Evolutionary conservation across 2,888 invertebrate species (phyloP).

Genomic region (Netelia melanura): DNA sequence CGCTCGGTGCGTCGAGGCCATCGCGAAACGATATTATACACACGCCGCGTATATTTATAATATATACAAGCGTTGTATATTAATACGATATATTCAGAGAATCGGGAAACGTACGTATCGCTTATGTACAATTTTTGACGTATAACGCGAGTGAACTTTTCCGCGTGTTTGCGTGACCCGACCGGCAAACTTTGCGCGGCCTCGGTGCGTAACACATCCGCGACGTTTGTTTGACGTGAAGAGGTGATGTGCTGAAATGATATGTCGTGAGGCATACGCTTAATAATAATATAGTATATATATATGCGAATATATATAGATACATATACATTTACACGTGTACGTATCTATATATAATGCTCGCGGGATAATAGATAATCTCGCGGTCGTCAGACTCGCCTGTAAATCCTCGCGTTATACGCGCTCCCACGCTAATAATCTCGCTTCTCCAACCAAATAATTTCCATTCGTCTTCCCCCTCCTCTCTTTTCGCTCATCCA

Average conservation of each 20-base stretch:
- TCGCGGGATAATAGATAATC: constrained; percentile 53
- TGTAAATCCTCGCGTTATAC: constrained; percentile 69
- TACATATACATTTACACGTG: constrained; percentile 8
- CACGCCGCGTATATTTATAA: neutral
- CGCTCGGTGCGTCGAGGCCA: constrained; percentile 37
- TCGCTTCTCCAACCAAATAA: constrained; percentile 58
- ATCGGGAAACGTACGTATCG: neutral
- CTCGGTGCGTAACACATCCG: constrained; percentile 54
- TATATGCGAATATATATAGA: constrained; percentile 7
- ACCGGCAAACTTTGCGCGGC: constrained; percentile 13
- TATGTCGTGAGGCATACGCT: constrained; percentile 73
- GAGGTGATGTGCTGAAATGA: constrained; percentile 75
- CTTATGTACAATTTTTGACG: constrained; percentile 7
- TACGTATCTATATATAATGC: constrained; percentile 70
- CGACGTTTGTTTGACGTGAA: constrained; percentile 40
- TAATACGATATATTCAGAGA: neutral
- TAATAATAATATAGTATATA: constrained; percentile 71
- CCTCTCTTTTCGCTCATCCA: constrained; percentile 19
- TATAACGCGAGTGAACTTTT: constrained; percentile 45
- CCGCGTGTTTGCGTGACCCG: constrained; percentile 21
- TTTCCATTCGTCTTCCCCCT: constrained; percentile 43
- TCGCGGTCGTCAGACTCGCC: constrained; percentile 65
- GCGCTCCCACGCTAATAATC: constrained; percentile 69
- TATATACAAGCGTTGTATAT: constrained; percentile 7
- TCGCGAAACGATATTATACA: neutral